Base-by-base conservation (phyloP, 2,797 vertebrate genomes). In the Meriones psammophilus region DNA sequence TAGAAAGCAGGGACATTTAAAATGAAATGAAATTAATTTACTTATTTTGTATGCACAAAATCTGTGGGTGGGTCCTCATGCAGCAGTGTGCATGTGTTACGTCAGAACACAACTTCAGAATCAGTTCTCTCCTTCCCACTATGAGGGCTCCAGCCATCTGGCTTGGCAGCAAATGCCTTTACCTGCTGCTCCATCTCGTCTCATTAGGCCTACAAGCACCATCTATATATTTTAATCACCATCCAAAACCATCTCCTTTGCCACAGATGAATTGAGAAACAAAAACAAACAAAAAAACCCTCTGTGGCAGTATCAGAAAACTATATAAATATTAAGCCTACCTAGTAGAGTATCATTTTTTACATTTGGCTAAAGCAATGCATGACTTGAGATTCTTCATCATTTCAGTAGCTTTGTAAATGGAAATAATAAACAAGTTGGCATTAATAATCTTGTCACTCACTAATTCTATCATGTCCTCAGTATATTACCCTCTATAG, bases 231-330 rank as follows among this genome's bases (percentile, higher is more conserved):
- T 56, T 56, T 56, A 56, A 79, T 87, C 46, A 87, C 26, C 17
- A 74, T 6, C 13, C n/a, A 91, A 91, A 97, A 50, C 50, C 66
- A 74, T 50, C 62, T 95, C 68, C 54, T 94, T 73, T 74, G 91
- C 24, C 62, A 73, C 0, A 15, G 33, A 54, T 80, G 30, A 84
- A 92, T 18, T 68, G 17, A 92, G 90, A 95, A 96, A 91, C 36
- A 93, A 85, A 77, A 89, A 39, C 56, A 81, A 30, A 42, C 8
- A 83, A 64, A 66, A 85, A 50, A 66, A 54, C 64, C 30, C 46
- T 15, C 60, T 95, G 33, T 86, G 36, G 56, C n/a, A 93, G n/a
- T n/a, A 71, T 30, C 18, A 94, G 28, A 36, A 87, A 74, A 84
- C 18, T 86, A 10, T 83, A 24, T 33, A 60, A 91, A 28, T 78